Base-by-base conservation (phyloP, 2,797 vertebrate genomes). In the Mallotus villosus region DNA sequence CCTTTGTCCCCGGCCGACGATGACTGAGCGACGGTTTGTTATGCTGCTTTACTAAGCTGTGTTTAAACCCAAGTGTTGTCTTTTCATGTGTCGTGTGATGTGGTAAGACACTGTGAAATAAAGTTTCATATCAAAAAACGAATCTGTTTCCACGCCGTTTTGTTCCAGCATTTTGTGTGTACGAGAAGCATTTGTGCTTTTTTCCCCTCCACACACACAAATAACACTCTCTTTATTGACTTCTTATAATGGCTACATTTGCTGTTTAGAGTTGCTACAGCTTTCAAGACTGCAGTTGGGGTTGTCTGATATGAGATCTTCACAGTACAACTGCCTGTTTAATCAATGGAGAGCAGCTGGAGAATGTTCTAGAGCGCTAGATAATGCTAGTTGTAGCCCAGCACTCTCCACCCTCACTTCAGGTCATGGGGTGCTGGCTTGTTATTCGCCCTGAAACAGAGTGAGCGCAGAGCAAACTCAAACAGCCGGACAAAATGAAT, bases 391-490 rank as follows among this genome's bases (percentile, higher is more conserved):
- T 5, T 5, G 16, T 55, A 55, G 51, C 19, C 24, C 37, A 37
- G 25, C 70, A 21, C 59, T 37, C 59, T 37, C 68, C 6, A 12
- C 59, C 67, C 69, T 74, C 49, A 80, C 83, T 87, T 80, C 21
- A 79, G 84, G 85, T 81, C 85, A 85, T 76, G 77, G 70, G 72
- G 32, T 21, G 53, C 68, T 17, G 59, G 24, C 84, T 85, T 78
- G 82, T 85, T 86, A 86, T 91, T 91, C 87, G 86, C 70, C 83
- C 83, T 76, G 82, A 79, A 79, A 90, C 85, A 87, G 81, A 91
- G 79, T 82, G 84, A 88, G 80, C 67, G 63, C 67, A 22, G 67
- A 82, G 83, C 87, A 89, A 85, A 87, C 82, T 87, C 78, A n/a
- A n/a, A 75, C 75, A 79, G 82, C 76, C 76, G 81, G 81, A 75